A percentile compares a stretch with the other conserved stretches of the same genome.
Evolutionary conservation across 1,140 invertebrate genomes (phyloP).

Genomic region (Eurosta solidaginis): DNA sequence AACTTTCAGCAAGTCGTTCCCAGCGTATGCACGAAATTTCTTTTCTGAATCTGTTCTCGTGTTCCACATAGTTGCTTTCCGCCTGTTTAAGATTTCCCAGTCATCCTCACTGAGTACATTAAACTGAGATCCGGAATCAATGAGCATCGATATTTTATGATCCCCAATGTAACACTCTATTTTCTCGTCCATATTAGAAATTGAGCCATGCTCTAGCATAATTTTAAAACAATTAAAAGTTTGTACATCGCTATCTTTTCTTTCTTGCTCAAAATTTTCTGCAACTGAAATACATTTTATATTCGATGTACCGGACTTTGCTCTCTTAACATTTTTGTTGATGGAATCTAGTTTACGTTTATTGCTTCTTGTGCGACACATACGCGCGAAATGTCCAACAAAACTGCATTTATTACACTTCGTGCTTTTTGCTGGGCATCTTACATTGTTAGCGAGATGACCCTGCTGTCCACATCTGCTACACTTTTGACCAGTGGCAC

Average conservation of each 20-base stretch:
- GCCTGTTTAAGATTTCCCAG: background rate
- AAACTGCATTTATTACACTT: slow-evolving; percentile 1
- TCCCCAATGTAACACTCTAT: background rate
- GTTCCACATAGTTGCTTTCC: too few relatives aligned
- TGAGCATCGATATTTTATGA: background rate
- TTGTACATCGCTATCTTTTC: too few relatives aligned
- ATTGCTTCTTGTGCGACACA: background rate
- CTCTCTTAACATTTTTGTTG: too few relatives aligned
- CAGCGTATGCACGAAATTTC: too few relatives aligned
- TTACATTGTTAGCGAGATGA: background rate
- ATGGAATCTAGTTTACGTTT: background rate
- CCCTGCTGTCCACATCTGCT: too few relatives aligned
- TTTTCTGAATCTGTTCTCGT: too few relatives aligned
- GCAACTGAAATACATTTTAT: too few relatives aligned
- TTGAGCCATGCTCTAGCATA: too few relatives aligned
- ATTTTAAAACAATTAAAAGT: too few relatives aligned
- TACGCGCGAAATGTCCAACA: background rate
- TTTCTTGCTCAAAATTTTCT: too few relatives aligned
- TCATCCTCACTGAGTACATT: background rate
- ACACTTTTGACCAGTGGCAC: slow-evolving; percentile 30
- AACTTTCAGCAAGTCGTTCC: too few relatives aligned
- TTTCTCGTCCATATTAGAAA: background rate
- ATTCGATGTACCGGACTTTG: too few relatives aligned
- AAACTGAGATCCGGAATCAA: background rate
- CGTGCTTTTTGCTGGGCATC: background rate